Evolutionary conservation across 2,113 vertebrate species (phyloP).

Genomic region (Poicephalus meyeri): DNA sequence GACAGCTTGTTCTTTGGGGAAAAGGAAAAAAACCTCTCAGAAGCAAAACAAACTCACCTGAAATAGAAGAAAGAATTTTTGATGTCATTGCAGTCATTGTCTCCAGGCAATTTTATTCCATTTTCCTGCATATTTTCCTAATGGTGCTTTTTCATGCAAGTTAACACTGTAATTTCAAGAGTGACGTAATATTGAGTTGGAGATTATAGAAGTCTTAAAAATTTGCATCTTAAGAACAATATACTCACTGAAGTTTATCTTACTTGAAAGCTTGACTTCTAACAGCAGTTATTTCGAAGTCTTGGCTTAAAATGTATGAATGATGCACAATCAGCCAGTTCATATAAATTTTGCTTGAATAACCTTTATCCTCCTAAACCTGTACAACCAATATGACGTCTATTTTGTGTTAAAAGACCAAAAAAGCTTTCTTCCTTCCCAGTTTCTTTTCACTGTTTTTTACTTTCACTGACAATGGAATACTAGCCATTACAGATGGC

Average conservation of each 20-base stretch:
- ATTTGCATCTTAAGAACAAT: neutral
- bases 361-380: neutral
- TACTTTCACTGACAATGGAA: constrained; percentile 38
- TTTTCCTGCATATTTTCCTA: neutral
- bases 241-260: neutral
- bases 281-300: neutral
- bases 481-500: constrained; percentile 49
- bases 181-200: neutral
- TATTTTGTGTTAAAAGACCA: constrained; percentile 9
- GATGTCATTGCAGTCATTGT: neutral
- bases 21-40: neutral
- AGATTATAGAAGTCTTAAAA: neutral
- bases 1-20: neutral
- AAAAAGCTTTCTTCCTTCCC: constrained; percentile 37
- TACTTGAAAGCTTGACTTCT: neutral
- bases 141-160: neutral
- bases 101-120: neutral
- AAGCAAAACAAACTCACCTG: neutral
- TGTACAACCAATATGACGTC: neutral
- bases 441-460: constrained; percentile 56
- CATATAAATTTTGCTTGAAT: neutral
- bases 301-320: neutral
- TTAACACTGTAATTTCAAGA: neutral
- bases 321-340: neutral
- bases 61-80: neutral